Percentiles rank a stretch among this genome's conserved stretches.
These are phyloP conservation scores for Agriotes lineatus DNA, from an alignment of 2,888 invertebrate species.

Conservation along the genomic window DNA sequence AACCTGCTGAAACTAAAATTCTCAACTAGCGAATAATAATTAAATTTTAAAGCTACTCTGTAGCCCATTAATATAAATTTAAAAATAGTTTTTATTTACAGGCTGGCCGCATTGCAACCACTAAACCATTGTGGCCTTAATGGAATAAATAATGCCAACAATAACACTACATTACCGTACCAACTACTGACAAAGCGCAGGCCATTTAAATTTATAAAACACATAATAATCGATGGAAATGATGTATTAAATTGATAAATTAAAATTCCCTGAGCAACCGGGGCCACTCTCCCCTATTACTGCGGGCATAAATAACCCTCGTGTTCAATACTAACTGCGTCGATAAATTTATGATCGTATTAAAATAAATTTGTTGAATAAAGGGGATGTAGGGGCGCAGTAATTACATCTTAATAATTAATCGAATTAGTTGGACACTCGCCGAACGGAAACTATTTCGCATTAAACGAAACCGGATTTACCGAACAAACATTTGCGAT, in stretches of 20 bases:
- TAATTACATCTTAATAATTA: too few species aligned
- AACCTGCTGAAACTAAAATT: too few species aligned
- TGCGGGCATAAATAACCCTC: slow-evolving; percentile 15
- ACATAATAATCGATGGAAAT: slow-evolving; percentile 16
- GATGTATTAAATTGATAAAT: slow-evolving; percentile 28
- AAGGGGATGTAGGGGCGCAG: background rate
- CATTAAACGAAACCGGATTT: too few species aligned
- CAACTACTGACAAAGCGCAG: background rate
- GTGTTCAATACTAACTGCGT: slow-evolving; percentile 12
- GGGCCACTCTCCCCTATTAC: slow-evolving; percentile 18
- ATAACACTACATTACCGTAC: background rate
- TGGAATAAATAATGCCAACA: background rate
- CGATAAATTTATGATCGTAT: slow-evolving; percentile 28
- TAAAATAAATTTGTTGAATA: slow-evolving; percentile 21
- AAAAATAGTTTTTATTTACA: too few species aligned
- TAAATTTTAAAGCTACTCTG: too few species aligned
- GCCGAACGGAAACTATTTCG: background rate
- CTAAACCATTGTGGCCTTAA: too few species aligned
- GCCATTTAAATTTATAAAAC: slow-evolving; percentile 1
- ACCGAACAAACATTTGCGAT: too few species aligned
- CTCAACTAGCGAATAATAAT: too few species aligned
- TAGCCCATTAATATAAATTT: too few species aligned
- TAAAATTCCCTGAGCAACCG: slow-evolving; percentile 20
- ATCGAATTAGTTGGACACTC: background rate
- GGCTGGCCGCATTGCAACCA: too few species aligned